A percentile compares a stretch with the other conserved stretches of the same genome.
Evolutionary conservation across 2,797 vertebrate genomes (phyloP).

Genomic region (Periophthalmus magnuspinnatus): DNA sequence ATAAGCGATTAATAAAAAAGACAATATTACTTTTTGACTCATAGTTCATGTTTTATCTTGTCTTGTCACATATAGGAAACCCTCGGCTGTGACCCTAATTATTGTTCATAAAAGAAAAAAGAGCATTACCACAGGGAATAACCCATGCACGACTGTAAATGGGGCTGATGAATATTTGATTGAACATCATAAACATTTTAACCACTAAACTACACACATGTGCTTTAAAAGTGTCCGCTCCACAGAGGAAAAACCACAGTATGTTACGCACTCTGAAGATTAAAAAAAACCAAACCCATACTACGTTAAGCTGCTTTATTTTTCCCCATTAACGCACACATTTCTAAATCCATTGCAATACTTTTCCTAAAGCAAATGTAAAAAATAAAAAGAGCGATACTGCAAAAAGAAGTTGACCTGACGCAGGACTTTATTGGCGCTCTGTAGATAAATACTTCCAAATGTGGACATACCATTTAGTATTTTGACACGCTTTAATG

Average conservation of each 20-base stretch:
- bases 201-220: background rate
- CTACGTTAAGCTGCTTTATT: background rate
- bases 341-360: background rate
- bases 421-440: too few species aligned
- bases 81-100: background rate
- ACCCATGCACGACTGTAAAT: background rate
- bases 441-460: too few species aligned
- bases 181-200: background rate
- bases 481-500: too few species aligned
- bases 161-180: background rate
- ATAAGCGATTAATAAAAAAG: too few species aligned
- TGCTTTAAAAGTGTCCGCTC: background rate
- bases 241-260: background rate
- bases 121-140: background rate
- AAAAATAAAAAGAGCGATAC: too few species aligned
- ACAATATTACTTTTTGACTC: too few species aligned
- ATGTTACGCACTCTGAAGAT: background rate
- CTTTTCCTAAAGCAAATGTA: too few species aligned
- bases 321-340: background rate
- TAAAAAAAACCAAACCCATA: background rate
- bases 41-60: background rate
- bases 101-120: slow-evolving; percentile 2
- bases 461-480: too few species aligned
- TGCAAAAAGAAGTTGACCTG: too few species aligned
- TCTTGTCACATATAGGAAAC: background rate